Evolutionary conservation across 2,888 invertebrate genomes (phyloP).

Genomic region (Plutella xylostella): DNA sequence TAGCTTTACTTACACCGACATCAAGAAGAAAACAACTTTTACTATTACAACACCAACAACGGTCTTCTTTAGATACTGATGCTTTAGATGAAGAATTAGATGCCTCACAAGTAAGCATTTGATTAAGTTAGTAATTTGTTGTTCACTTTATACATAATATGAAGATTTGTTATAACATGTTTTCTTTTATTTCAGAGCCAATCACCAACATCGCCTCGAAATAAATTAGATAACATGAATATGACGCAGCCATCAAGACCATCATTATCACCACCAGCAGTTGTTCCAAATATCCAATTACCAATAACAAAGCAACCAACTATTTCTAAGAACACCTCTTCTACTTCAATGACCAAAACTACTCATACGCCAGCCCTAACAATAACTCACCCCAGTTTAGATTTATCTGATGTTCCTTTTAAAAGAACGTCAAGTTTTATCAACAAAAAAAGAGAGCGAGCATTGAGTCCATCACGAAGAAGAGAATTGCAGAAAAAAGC

Average conservation of each 20-base stretch:
- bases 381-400: conserved; percentile 67
- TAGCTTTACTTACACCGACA: conserved; percentile 79
- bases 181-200: conserved; percentile 44
- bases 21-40: conserved; percentile 82
- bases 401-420: conserved; percentile 57
- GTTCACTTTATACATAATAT: background rate
- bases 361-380: conserved; percentile 68
- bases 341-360: conserved; percentile 36
- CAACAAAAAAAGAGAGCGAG: conserved; percentile 62
- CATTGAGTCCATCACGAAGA: conserved; percentile 61
- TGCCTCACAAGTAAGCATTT: conserved; percentile 62
- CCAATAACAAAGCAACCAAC: conserved; percentile 63
- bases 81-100: conserved; percentile 80
- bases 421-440: conserved; percentile 62
- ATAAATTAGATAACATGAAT: conserved; percentile 56
- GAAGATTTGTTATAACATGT: background rate
- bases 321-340: conserved; percentile 42
- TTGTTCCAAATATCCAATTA: conserved; percentile 49
- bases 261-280: conserved; percentile 58
- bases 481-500: conserved; percentile 55
- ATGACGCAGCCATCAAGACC: conserved; percentile 41
- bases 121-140: conserved; percentile 3
- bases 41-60: conserved; percentile 84
- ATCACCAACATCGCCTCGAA: conserved; percentile 64
- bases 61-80: conserved; percentile 88